These are phyloP conservation scores for Lutraria rhynchaena DNA, from an alignment of 1,140 invertebrate species.

Conservation along the genomic window DNA sequence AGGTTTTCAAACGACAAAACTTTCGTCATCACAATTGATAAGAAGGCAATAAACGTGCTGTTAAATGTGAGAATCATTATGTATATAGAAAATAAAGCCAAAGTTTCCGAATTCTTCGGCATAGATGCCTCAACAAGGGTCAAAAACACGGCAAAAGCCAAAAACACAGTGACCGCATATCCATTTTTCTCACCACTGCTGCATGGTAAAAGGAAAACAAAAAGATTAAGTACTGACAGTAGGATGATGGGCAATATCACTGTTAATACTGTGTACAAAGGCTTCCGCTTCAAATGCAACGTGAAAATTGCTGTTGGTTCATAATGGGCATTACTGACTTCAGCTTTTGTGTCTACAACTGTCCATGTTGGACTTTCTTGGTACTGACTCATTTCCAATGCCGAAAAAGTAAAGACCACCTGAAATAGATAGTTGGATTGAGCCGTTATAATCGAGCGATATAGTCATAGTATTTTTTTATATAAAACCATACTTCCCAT, in stretches of 20 bases:
- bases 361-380: background rate
- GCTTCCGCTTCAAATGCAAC: slow-evolving; percentile 72
- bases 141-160: slow-evolving; percentile 85
- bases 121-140: slow-evolving; percentile 84
- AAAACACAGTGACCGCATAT: slow-evolving; percentile 84
- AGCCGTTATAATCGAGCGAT: too few species aligned
- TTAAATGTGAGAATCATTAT: background rate
- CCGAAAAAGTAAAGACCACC: too few species aligned
- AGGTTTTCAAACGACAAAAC: too few species aligned
- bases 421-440: too few species aligned
- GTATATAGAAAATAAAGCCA: slow-evolving; percentile 84
- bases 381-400: background rate
- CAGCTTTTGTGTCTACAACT: background rate
- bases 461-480: too few species aligned
- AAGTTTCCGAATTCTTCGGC: slow-evolving; percentile 84
- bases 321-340: background rate
- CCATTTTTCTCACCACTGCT: slow-evolving; percentile 85
- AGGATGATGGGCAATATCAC: slow-evolving; percentile 85
- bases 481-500: too few species aligned
- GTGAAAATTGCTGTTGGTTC: slow-evolving; percentile 66
- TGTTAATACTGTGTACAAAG: slow-evolving; percentile 83
- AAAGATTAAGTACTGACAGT: slow-evolving; percentile 84
- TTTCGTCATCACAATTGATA: too few species aligned
- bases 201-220: slow-evolving; percentile 85
- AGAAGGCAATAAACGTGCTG: background rate